Base-by-base conservation (phyloP, 1,140 invertebrate species). In the Chironomus striatipennis region DNA sequence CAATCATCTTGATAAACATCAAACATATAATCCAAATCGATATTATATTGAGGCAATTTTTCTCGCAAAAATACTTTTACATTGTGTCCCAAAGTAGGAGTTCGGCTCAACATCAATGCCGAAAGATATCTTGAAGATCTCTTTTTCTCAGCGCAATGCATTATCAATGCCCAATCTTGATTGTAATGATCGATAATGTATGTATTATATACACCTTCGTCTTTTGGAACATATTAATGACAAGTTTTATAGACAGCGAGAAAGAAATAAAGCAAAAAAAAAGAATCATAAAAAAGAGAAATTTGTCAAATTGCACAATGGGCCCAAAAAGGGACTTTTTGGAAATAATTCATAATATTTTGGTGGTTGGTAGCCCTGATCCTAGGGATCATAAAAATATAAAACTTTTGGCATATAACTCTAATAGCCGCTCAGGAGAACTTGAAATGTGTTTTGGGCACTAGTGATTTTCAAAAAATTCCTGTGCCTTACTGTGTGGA, bases 201-300 rank as follows among this genome's bases (percentile, higher is more conserved):
- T 0, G 93, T 94, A 77, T 94, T 94, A 82, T 95, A 95, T 75
- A 94, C 85, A n/a, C 91, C 92, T 84, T 94, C 91, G 82, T 93
- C 92, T 95, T 34, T 34, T 34, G 24, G 24, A 34, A 34, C 24
- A 34, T 34, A 34, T 34, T 34, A 34, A 34, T 34, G 5, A 34
- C 24, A 34, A 34, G 24, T 34, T 34, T 34, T 34, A 34, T 82
- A 73, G n/a, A n/a, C n/a, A n/a, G n/a, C n/a, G n/a, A n/a, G n/a
- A n/a, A n/a, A n/a, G n/a, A n/a, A n/a, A n/a, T n/a, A n/a, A n/a
- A n/a, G n/a, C n/a, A n/a, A n/a, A 81, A 77, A 20, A 79, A 80
- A 74, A 75, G 74, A 43, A 75, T 57, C 6, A 9, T 20, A 70
- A 8, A 20, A 17, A 70, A 20, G 8, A 70, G 18, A 18, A 20